A percentile compares a stretch with the other conserved stretches of the same genome.
These are phyloP conservation scores for Hypothenemus hampei DNA, from an alignment of 1,140 invertebrate genomes.

Conservation along the genomic window DNA sequence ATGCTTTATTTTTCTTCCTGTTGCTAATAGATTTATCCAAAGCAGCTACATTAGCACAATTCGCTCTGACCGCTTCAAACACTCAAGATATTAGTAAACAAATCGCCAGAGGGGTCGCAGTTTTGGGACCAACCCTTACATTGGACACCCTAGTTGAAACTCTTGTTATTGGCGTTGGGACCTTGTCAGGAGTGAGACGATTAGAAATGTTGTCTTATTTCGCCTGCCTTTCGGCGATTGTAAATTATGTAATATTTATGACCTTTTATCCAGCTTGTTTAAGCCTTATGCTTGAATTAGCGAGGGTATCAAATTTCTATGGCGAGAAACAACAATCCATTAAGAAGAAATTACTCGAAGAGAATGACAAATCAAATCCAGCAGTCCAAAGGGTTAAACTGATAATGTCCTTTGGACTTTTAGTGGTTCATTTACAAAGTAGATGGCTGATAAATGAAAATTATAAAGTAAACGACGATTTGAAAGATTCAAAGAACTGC, in stretches of 20 bases:
- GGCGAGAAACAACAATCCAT: slow-evolving; percentile 29
- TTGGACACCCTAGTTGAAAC: slow-evolving; percentile 72
- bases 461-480: not conserved
- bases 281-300: slow-evolving; percentile 34
- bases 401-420: slow-evolving; percentile 86
- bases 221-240: slow-evolving; percentile 36
- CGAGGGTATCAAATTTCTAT: slow-evolving; percentile 32
- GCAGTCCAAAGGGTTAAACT: slow-evolving; percentile 90
- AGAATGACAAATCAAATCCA: slow-evolving; percentile 60
- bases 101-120: slow-evolving; percentile 65
- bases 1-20: slow-evolving; percentile 33
- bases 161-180: slow-evolving; percentile 73
- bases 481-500: slow-evolving; percentile 23
- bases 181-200: slow-evolving; percentile 54
- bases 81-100: slow-evolving; percentile 58
- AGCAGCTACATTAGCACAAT: slow-evolving; percentile 64
- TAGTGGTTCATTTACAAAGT: slow-evolving; percentile 78
- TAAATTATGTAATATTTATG: slow-evolving; percentile 40
- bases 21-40: slow-evolving; percentile 71
- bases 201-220: slow-evolving; percentile 36
- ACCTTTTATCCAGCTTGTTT: slow-evolving; percentile 39
- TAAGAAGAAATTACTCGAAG: slow-evolving; percentile 31
- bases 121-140: slow-evolving; percentile 70
- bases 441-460: slow-evolving; percentile 44
- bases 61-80: slow-evolving; percentile 61